Conservation (phyloP, 2,797 vertebrate species). For the Sebastes nivosus region DNA sequence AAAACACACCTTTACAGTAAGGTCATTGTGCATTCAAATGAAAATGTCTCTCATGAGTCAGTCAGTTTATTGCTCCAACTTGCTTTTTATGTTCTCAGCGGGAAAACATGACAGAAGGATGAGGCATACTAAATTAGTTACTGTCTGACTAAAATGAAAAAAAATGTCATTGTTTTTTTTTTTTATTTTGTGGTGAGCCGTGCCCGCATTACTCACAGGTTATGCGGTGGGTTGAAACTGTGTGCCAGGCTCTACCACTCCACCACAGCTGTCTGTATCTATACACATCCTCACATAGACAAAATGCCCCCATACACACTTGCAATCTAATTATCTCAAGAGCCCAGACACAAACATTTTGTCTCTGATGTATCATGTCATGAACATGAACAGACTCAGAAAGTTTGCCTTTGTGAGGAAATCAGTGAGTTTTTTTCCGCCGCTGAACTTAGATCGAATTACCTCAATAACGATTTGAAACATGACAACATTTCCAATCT, state of each 20-base stretch:
- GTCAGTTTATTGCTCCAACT: not conserved
- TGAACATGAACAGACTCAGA: slow-evolving; percentile 18
- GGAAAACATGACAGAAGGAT: not conserved
- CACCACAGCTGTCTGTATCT: not conserved
- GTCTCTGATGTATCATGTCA: slow-evolving; percentile 19
- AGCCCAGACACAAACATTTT: slow-evolving; percentile 8
- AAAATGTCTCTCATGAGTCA: slow-evolving; percentile 32
- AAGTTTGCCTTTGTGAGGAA: not conserved
- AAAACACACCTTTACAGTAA: slow-evolving; percentile 1
- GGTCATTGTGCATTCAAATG: not conserved
- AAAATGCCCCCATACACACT: slow-evolving; percentile 20
- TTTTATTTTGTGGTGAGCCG: not conserved
- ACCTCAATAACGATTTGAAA: slow-evolving; percentile 4
- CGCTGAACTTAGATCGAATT: slow-evolving; percentile 9
- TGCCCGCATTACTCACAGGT: not conserved
- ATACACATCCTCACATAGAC: not conserved
- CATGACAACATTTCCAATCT: not conserved
- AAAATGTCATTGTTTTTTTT: not conserved
- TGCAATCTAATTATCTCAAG: slow-evolving; percentile 22
- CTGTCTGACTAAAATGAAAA: not conserved
- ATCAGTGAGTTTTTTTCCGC: not conserved
- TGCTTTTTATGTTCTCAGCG: not conserved
- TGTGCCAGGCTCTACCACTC: slow-evolving; percentile 8
- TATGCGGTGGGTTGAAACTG: not conserved
- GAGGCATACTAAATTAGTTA: not conserved